Evolutionary conservation across 2,888 invertebrate species (phyloP).

Genomic region (Hermaeophaga mercurialis): DNA sequence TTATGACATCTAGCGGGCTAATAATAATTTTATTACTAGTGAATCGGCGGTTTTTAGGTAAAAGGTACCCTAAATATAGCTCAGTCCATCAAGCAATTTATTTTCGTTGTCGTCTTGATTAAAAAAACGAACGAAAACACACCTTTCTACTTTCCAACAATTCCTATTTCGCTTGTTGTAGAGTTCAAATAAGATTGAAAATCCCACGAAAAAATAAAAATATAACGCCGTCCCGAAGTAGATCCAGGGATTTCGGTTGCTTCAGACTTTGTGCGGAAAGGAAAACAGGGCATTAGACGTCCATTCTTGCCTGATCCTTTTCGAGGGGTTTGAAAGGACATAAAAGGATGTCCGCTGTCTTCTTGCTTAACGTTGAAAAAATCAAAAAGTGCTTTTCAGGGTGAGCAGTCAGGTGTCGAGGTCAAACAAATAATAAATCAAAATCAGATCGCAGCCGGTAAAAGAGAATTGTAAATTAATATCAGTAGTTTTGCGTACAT

Average conservation of each 20-base stretch:
- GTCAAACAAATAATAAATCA: too few relatives aligned
- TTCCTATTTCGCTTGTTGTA: constrained; percentile 24
- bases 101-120: too few relatives aligned
- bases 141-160: constrained; percentile 13
- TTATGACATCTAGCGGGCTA: too few relatives aligned
- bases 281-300: constrained; percentile 48
- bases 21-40: too few relatives aligned
- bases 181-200: constrained; percentile 30
- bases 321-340: constrained; percentile 39
- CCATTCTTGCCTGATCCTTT: constrained; percentile 46
- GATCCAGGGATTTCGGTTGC: constrained; percentile 48
- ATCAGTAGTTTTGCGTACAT: too few relatives aligned
- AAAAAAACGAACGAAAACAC: background rate
- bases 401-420: constrained; percentile 3
- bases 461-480: too few relatives aligned
- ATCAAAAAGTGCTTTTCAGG: constrained; percentile 15
- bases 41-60: too few relatives aligned
- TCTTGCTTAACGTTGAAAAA: constrained; percentile 34
- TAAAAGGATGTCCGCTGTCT: constrained; percentile 37
- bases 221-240: constrained; percentile 36
- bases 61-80: too few relatives aligned
- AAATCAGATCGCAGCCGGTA: too few relatives aligned
- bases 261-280: constrained; percentile 35
- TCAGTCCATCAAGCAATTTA: too few relatives aligned
- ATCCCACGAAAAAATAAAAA: constrained; percentile 35